These are phyloP conservation scores for Frieseomelitta varia DNA, from an alignment of 1,140 invertebrate species.

Conservation along the genomic window DNA sequence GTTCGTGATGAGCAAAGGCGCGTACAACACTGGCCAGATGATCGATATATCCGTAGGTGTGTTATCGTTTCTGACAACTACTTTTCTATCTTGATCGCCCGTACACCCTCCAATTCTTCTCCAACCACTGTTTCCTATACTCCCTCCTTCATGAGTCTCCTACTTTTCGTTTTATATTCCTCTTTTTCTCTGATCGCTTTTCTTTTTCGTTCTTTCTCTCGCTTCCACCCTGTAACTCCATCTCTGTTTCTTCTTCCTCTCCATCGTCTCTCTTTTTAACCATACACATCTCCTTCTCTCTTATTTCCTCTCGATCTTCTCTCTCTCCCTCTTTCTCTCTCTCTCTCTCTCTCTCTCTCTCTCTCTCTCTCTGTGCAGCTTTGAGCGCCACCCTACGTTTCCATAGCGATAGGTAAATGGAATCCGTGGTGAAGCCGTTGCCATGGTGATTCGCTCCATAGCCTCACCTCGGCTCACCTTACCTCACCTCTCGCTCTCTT, in stretches of 20 bases:
- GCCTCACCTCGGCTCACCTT: constrained; percentile 75
- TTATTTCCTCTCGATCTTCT: constrained; percentile 52
- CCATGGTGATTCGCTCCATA: constrained; percentile 79
- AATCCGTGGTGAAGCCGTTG: constrained; percentile 81
- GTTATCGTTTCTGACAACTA: constrained; percentile 72
- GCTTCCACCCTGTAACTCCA: background rate
- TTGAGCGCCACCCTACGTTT: constrained; percentile 80
- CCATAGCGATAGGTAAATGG: constrained; percentile 82
- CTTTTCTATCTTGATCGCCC: constrained; percentile 59
- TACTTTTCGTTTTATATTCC: constrained; percentile 31
- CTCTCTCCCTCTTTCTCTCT: constrained; percentile 50
- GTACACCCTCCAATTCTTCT: constrained; percentile 48
- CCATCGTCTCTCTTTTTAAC: constrained; percentile 24
- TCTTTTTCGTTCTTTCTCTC: constrained; percentile 44
- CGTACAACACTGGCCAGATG: constrained; percentile 58
- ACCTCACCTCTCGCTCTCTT: constrained; percentile 57
- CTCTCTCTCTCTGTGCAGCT: constrained; percentile 65
- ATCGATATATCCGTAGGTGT: constrained; percentile 72
- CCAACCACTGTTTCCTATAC: constrained; percentile 47
- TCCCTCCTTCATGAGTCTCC: constrained; percentile 34
- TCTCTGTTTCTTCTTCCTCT: constrained; percentile 34
- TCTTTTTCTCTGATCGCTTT: constrained; percentile 2
- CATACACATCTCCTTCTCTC: constrained; percentile 48
- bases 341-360: constrained; percentile 58
- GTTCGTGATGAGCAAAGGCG: constrained; percentile 39